Percentiles rank a stretch among this genome's conserved stretches.
Conservation (phyloP, 2,113 vertebrate species). For the Ovis canadensis region DNA sequence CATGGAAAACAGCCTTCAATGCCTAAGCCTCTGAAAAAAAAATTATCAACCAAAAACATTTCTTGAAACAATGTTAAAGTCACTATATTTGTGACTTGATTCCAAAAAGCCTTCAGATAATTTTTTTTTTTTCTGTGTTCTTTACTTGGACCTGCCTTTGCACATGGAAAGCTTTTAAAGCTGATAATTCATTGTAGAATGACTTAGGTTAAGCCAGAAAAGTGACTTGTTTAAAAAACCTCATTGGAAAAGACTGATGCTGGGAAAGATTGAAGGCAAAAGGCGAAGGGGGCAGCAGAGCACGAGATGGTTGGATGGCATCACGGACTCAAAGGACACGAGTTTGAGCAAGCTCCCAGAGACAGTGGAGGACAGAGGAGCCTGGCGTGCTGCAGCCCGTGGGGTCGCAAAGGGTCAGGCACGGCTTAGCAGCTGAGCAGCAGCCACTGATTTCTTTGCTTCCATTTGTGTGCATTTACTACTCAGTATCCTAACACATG, state of each 20-base stretch:
- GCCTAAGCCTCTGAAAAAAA: neutral
- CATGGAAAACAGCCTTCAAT: neutral
- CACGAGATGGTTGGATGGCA: neutral
- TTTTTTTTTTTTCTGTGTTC: neutral
- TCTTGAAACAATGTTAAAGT: neutral
- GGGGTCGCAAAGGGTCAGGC: neutral
- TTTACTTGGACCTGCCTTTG: neutral
- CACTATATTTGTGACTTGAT: neutral
- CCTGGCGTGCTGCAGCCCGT: fast-evolving
- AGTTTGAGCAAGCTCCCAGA: neutral
- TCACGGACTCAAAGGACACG: neutral
- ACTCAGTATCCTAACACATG: neutral
- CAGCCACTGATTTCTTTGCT: neutral
- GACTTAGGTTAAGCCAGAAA: conserved; percentile 13
- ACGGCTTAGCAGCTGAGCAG: neutral
- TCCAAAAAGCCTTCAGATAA: neutral
- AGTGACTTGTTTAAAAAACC: neutral
- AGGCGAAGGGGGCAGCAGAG: neutral
- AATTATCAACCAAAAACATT: neutral
- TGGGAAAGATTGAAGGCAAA: neutral
- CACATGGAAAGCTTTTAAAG: neutral
- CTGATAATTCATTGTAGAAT: neutral
- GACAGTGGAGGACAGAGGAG: neutral
- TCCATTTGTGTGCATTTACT: neutral
- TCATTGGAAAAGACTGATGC: neutral